Evolutionary conservation across 2,113 vertebrate genomes (phyloP), one percentile per base, ranked within the genome.

Genomic region (Perca schrenkii): DNA sequence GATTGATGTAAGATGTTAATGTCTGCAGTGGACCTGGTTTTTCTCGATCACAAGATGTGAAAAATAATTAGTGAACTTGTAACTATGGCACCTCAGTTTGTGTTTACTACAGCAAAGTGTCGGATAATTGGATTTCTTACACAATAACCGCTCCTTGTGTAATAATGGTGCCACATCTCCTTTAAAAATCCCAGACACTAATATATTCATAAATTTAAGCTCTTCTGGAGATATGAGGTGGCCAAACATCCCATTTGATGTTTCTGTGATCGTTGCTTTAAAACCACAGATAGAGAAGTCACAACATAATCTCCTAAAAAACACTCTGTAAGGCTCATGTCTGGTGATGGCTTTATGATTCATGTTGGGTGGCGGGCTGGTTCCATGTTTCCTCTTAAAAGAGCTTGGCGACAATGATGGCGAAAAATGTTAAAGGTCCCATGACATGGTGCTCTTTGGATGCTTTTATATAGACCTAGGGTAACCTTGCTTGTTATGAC

Each of bases 141-240:
- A 74, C 61, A 71, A 66, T 17, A 57, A 56, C 8, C 15, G 8
- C 61, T 63, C 12, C 43, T 52, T 40, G 40, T 69, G 21, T 74
- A 67, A 82, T 75, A 72, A 76, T 12, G 58, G 8, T 60, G 12
- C 52, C 12, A 22, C 56, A 1, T 71, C 16, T 60, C 25, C 1
- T 62, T 54, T 58, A 16, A 53, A 19, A 64, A 50, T 40, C 60
- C 58, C n/a, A 17, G 66, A 15, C 66, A 58, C 54, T 70, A 78
- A 78, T 80, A 10, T 78, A 83, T 88, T 89, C 68, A 63, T 7
- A 61, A 3, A 34, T 81, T 52, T 77, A 65, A 77, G 72, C 66
- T 82, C 47, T 14, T 49, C 31, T 68, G 13, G 74, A 83, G 67
- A 80, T 76, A 57, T 1, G 25, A 61, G 70, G 57, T 73, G 58